A percentile compares a stretch with the other conserved stretches of the same genome.
Evolutionary conservation across 2,888 invertebrate genomes (phyloP).

Genomic region (Polietes domitor): DNA sequence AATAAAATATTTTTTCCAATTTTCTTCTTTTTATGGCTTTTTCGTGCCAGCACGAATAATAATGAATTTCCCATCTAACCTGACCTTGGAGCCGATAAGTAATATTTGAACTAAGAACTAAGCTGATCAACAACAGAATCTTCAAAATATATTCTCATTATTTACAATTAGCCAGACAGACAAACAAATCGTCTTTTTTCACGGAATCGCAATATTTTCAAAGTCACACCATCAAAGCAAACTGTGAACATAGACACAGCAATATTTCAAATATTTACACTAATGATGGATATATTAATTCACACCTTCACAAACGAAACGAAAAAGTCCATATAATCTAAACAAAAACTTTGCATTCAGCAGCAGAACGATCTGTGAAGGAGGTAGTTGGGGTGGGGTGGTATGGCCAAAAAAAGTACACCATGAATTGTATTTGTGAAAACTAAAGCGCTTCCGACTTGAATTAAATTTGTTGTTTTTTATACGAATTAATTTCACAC

Average conservation of each 20-base stretch:
- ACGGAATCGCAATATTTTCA: conserved; percentile 1
- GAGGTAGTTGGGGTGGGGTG: not conserved
- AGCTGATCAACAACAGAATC: not conserved
- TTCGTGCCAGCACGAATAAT: no score
- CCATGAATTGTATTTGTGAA: not conserved
- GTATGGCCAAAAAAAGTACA: not conserved
- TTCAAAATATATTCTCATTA: not conserved
- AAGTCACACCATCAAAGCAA: conserved; percentile 27
- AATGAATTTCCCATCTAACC: not conserved
- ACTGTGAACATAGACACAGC: not conserved
- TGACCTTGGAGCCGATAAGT: not conserved
- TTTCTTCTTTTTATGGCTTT: no score
- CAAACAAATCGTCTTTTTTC: conserved; percentile 21
- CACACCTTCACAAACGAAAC: conserved; percentile 30
- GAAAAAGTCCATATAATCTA: not conserved
- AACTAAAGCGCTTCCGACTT: conserved; percentile 45
- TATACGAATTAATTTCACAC: not conserved
- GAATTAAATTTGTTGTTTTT: not conserved
- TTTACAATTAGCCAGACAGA: not conserved
- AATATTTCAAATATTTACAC: conserved; percentile 27
- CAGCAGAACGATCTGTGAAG: not conserved
- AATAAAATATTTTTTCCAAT: no score
- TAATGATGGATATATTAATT: conserved; percentile 50
- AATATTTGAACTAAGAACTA: no score
- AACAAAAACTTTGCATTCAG: not conserved